phyloP scores from a whole-genome alignment of 2,113 vertebrate species.

The Machaerirhynchus nigripectus region DNA sequence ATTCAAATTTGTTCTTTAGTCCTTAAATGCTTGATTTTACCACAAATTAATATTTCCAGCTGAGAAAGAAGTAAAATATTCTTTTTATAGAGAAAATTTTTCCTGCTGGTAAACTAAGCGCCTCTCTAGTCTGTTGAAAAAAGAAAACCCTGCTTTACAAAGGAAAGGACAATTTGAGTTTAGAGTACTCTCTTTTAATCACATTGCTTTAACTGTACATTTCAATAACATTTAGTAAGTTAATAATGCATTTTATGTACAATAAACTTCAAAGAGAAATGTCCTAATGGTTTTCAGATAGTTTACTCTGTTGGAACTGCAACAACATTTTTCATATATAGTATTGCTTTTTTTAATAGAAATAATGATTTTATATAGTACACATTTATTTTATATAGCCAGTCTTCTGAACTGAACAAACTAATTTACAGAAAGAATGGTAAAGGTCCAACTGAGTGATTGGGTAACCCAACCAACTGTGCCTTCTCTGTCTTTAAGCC shows the following conservation, averaged over 20 bases:
- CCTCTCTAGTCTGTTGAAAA: neutral
- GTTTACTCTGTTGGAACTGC: neutral
- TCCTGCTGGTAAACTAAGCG: neutral
- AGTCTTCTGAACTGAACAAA: neutral
- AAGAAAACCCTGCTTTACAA: neutral
- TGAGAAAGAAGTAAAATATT: neutral
- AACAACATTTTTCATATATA: neutral
- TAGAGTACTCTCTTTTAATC: neutral
- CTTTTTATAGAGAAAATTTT: neutral
- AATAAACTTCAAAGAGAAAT: neutral
- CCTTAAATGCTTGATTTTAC: neutral
- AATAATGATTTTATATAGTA: neutral
- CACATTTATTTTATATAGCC: neutral
- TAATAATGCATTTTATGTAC: slow-evolving; percentile 27
- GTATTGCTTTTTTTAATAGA: neutral
- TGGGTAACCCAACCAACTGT: neutral
- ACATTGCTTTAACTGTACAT: neutral
- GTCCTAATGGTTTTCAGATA: neutral
- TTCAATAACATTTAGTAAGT: neutral
- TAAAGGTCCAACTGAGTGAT: neutral
- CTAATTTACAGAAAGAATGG: neutral
- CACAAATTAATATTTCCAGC: neutral
- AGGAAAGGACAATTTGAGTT: neutral
- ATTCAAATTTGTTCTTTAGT: neutral
- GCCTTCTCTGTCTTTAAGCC: neutral